Percentiles rank a stretch among this genome's conserved stretches.
These are phyloP conservation scores for Nephrotoma appendiculata DNA, from an alignment of 2,888 invertebrate species.

Conservation along the genomic window DNA sequence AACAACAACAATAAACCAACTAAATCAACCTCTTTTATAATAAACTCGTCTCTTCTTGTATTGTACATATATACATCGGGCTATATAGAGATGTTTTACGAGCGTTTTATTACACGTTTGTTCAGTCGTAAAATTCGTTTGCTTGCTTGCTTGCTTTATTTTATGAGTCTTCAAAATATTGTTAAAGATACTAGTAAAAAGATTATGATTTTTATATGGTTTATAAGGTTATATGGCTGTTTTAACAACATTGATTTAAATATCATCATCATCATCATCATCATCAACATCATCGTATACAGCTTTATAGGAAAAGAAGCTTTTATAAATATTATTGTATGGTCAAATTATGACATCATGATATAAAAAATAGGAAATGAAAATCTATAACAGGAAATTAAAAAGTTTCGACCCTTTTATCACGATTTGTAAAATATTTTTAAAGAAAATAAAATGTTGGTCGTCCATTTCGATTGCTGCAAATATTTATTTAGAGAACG, in stretches of 20 bases:
- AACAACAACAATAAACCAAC: not conserved
- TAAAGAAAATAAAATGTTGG: not conserved
- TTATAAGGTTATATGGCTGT: constrained; percentile 7
- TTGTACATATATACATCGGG: not conserved
- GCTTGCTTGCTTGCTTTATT: constrained; percentile 3
- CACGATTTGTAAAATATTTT: not conserved
- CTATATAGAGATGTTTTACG: constrained; percentile 5
- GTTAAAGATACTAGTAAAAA: constrained; percentile 4
- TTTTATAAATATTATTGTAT: not conserved
- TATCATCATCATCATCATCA: not conserved
- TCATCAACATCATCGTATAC: not conserved
- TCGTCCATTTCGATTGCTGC: not conserved
- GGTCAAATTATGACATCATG: not conserved
- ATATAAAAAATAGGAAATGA: not conserved
- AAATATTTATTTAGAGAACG: not conserved
- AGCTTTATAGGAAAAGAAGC: not conserved
- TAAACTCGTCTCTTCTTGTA: not conserved
- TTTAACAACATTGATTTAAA: constrained; percentile 2
- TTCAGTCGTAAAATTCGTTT: constrained; percentile 8
- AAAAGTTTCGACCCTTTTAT: not conserved
- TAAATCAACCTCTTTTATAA: not conserved
- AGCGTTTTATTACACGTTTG: constrained; percentile 9
- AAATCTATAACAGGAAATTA: not conserved
- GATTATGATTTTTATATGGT: constrained; percentile 7
- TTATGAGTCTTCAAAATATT: constrained; percentile 7